Conservation (phyloP, 2,888 invertebrate species). For the Mythimna loreyi region DNA sequence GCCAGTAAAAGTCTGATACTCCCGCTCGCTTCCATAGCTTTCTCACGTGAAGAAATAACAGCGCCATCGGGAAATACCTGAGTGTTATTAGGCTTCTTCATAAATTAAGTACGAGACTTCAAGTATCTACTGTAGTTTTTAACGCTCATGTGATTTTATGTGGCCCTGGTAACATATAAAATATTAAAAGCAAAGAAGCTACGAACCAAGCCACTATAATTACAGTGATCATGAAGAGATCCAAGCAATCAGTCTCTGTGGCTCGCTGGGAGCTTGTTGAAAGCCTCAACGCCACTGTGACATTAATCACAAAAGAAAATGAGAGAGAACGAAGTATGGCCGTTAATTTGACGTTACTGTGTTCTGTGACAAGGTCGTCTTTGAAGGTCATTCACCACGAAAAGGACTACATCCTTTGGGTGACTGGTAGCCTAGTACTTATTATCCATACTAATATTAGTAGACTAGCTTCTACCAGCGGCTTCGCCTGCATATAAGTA, state of each 20-base stretch:
- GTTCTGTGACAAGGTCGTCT: constrained; percentile 9
- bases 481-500: too few relatives aligned
- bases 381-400: neutral
- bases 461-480: too few relatives aligned
- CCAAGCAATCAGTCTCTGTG: constrained; percentile 22
- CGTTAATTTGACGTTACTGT: constrained; percentile 17
- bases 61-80: too few relatives aligned
- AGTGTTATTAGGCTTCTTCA: too few relatives aligned
- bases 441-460: too few relatives aligned
- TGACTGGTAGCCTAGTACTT: too few relatives aligned
- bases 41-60: too few relatives aligned
- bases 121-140: neutral
- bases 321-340: constrained; percentile 5
- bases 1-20: too few relatives aligned
- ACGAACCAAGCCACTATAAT: constrained; percentile 23
- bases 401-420: too few relatives aligned
- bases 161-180: constrained; percentile 14
- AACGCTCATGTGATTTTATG: too few relatives aligned
- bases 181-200: constrained; percentile 12
- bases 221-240: constrained; percentile 45
- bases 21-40: too few relatives aligned
- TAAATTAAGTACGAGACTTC: neutral
- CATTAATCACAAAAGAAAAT: constrained; percentile 43
- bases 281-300: constrained; percentile 9
- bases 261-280: constrained; percentile 38